Base-by-base conservation (phyloP, 2,113 vertebrate species). In the Thalassoma bifasciatum region DNA sequence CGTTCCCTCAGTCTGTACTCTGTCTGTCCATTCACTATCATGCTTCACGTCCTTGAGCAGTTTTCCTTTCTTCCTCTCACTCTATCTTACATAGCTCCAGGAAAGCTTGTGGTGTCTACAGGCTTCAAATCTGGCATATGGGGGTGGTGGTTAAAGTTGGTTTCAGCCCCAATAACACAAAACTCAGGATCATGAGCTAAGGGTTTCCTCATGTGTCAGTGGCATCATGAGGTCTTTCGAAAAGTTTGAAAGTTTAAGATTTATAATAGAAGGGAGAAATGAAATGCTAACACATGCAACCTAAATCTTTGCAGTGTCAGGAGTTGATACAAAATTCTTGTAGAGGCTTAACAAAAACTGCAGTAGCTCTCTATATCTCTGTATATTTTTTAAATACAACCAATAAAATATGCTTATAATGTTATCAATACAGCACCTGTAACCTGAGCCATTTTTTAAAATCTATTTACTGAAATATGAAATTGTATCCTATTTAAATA, bases 71-170 rank as follows among this genome's bases (percentile, higher is more conserved):
- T 71, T 22, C 42, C 58, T 10, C 11, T 44, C 53, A 76, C 58
- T 74, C 56, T 78, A 23, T 86, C 76, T 75, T 60, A n/a, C 21
- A 67, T 57, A 69, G 77, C 72, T 87, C 6, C 54, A 23, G 3
- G 22, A 26, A 4, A 72, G 49, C 68, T 62, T 87, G 82, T 89
- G 49, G 79, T 62, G 81, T 89, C 88, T 86, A 86, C 66, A 78
- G 49, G 37, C 50, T 50, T 30, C 24, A 65, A 47, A 69, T 61
- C 47, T 65, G 16, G 14, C 13, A 30, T 30, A 30, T 66, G 34
- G 2, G 73, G n/a, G 6, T 19, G 30, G 4, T 19, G 42, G 16
- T 51, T 5, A 1, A 11, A 5, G 5, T 10, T 5, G 2, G 52
- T 65, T 74, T 8, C 22, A 59, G 50, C 2, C 47, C 24, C 75